Base-by-base conservation (phyloP, 2,888 invertebrate genomes). In the Pseudolycoriella hygida region DNA sequence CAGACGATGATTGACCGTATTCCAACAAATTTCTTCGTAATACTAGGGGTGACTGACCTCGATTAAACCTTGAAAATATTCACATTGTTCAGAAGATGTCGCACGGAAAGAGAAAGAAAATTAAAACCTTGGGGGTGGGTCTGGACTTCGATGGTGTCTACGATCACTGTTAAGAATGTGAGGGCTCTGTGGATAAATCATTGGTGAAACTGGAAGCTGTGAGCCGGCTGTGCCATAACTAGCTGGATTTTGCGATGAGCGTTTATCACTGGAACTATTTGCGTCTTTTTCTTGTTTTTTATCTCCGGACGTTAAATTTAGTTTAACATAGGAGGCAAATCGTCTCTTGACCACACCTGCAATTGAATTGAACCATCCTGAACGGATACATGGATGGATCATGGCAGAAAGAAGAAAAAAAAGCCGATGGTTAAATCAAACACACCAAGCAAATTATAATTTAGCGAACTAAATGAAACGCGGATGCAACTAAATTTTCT, bases 321-420 rank as follows among this genome's bases (percentile, higher is more conserved):
- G 73, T 70, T 84, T 84, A 59, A 83, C 80, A 69, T 84, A 84
- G 54, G 82, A 81, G 60, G 82, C 78, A 66, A 85, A 82, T 60
- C 83, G 76, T 66, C 82, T 80, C 68, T 83, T 85, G 66, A 76
- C 70, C 60, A 74, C 72, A 67, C 75, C 75, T 63, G 75, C 72
- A 66, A 76, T 67, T 61, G 75, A 73, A 72, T 74, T 73, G 69
- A 75, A 73, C 75, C 75, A 75, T 72, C 75, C 65, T 62, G 46
- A 45, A 44, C 30, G n/a, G 20, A 25, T 5, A 6, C n/a, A 25
- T 25, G 25, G 25, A 25, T 25, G 25, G 25, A 25, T 25, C 25
- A 25, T 25, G 25, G 25, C 25, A 25, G 25, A 25, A 12, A 19
- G 40, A 40, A 40, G 14, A 40, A 19, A 40, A 19, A 40, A 40